A percentile compares a stretch with the other conserved stretches of the same genome.
Conservation (phyloP, 2,113 vertebrate genomes). For the Miniopterus natalensis region DNA sequence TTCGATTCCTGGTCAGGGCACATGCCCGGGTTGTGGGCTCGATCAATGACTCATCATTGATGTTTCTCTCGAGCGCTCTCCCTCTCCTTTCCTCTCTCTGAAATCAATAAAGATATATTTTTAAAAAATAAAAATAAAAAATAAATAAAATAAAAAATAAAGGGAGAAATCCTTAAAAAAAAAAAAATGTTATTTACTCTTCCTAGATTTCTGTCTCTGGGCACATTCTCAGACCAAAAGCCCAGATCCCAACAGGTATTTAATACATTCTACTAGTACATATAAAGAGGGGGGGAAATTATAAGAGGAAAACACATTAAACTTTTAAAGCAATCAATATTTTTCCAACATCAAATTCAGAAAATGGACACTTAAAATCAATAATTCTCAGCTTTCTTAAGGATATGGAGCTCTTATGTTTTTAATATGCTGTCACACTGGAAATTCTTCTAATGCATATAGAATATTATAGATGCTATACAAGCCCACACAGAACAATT, state of each 20-base stretch:
- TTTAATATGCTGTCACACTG: slow-evolving; percentile 40
- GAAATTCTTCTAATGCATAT: neutral
- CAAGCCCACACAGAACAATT: neutral
- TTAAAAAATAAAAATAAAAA: no score
- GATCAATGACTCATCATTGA: no score
- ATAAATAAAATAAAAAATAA: no score
- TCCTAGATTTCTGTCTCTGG: neutral
- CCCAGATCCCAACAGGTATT: neutral
- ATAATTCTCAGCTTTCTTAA: slow-evolving; percentile 8
- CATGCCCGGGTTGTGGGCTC: no score
- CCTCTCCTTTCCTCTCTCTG: no score
- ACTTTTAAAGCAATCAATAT: neutral
- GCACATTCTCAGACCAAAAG: slow-evolving; percentile 37
- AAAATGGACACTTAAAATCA: neutral
- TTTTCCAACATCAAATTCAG: slow-evolving; percentile 9
- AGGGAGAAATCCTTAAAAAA: no score
- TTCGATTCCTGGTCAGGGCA: no score
- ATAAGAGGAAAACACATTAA: neutral
- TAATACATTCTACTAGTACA: neutral
- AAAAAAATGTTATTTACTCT: neutral
- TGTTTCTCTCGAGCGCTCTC: no score
- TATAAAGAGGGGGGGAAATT: neutral
- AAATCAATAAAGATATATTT: no score
- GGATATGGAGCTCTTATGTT: neutral
- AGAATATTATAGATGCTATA: neutral